These are phyloP conservation scores for Nannoperca australis DNA, from an alignment of 2,797 vertebrate species.

Conservation along the genomic window DNA sequence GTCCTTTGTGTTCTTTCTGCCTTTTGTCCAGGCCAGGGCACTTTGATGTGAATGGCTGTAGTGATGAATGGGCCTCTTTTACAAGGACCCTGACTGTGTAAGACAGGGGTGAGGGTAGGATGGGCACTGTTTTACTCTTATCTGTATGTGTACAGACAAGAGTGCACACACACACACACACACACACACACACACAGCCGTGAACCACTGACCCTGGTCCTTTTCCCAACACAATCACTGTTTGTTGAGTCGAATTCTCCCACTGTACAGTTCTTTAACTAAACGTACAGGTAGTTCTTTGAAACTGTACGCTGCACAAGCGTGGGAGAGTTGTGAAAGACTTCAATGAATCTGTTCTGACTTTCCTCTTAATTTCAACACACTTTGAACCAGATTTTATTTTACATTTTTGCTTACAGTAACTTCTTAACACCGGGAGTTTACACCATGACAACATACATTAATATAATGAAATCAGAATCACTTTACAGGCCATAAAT, in stretches of 20 bases:
- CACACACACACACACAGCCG: constrained; percentile 22
- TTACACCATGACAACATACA: neutral
- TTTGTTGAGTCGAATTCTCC: constrained; percentile 68
- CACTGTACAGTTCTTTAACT: constrained; percentile 52
- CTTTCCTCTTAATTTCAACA: neutral
- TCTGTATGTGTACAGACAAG: constrained; percentile 68
- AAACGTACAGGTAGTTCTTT: constrained; percentile 26
- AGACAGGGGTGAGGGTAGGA: constrained; percentile 40
- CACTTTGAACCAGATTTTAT: constrained; percentile 1
- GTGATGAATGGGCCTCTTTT: constrained; percentile 79
- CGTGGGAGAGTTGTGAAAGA: constrained; percentile 50
- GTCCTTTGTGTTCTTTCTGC: constrained; percentile 65
- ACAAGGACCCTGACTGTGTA: constrained; percentile 62
- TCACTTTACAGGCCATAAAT: constrained; percentile 13
- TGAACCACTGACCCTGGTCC: constrained; percentile 49
- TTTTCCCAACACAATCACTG: constrained; percentile 49
- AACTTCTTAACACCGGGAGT: neutral
- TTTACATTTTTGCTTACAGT: neutral
- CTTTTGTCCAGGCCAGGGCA: constrained; percentile 69
- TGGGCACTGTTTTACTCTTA: constrained; percentile 60
- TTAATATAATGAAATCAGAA: neutral
- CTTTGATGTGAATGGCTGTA: constrained; percentile 75
- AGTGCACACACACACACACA: constrained; percentile 31
- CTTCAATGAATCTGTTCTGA: constrained; percentile 9
- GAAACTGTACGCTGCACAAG: constrained; percentile 16